These are phyloP conservation scores for Lucilia sericata DNA, from an alignment of 1,140 invertebrate species.

Conservation along the genomic window DNA sequence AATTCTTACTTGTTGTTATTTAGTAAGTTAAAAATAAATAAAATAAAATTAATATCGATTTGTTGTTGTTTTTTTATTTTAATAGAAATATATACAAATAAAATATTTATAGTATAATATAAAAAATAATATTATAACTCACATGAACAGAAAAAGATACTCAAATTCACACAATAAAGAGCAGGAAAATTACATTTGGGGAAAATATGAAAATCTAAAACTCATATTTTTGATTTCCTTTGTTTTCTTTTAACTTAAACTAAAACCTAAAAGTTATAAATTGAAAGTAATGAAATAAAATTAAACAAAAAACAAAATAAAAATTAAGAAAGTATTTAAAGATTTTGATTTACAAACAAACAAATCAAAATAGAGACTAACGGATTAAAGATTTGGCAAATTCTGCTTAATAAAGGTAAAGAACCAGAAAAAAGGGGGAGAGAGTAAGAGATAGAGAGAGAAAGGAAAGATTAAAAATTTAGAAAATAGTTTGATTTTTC, in stretches of 20 bases:
- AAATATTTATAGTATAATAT: constrained; percentile 35
- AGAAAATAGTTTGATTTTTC: neutral
- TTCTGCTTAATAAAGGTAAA: neutral
- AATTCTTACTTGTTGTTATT: neutral
- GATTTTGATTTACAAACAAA: neutral
- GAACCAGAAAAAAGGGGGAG: neutral
- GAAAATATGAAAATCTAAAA: neutral
- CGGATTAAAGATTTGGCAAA: neutral
- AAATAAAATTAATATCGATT: constrained; percentile 23
- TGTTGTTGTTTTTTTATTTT: constrained; percentile 23
- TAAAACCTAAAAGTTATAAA: constrained; percentile 1
- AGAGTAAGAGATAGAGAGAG: constrained; percentile 12
- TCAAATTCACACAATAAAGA: neutral
- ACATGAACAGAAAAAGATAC: neutral
- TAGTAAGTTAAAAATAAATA: neutral
- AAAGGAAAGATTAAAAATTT: neutral
- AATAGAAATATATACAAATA: constrained; percentile 30
- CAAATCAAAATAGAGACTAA: neutral
- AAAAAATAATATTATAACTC: constrained; percentile 41
- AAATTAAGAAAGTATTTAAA: neutral
- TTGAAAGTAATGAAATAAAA: neutral
- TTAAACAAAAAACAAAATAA: constrained; percentile 12
- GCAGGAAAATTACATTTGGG: neutral
- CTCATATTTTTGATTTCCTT: neutral
- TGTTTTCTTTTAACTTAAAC: neutral